A percentile compares a stretch with the other conserved stretches of the same genome.
phyloP scores from a whole-genome alignment of 2,888 invertebrate genomes.

The Agriopis aurantiaria region DNA sequence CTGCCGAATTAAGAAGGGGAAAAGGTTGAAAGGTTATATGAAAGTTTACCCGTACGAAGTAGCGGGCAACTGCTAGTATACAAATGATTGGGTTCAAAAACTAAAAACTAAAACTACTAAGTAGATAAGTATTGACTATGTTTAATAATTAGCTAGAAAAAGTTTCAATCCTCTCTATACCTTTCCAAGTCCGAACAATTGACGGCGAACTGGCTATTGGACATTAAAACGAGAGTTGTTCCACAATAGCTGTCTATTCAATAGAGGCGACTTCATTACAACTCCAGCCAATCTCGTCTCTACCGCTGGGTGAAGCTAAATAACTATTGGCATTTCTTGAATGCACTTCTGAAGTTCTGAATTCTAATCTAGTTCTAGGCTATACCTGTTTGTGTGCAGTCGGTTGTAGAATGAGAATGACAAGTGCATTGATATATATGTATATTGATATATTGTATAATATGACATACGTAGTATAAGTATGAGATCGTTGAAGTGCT shows the following conservation, averaged over 20 bases:
- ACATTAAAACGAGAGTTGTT: slow-evolving; percentile 53
- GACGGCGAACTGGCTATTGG: slow-evolving; percentile 50
- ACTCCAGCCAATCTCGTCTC: slow-evolving; percentile 17
- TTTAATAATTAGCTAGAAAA: too few relatives aligned
- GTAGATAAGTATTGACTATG: too few relatives aligned
- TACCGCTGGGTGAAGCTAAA: background rate
- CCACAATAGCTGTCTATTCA: slow-evolving; percentile 50
- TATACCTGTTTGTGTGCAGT: background rate
- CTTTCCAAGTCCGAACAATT: slow-evolving; percentile 42
- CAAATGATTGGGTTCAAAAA: too few relatives aligned
- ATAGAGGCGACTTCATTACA: slow-evolving; percentile 35
- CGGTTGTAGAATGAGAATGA: background rate
- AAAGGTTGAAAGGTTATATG: too few relatives aligned
- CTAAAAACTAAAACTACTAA: too few relatives aligned
- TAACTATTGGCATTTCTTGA: slow-evolving; percentile 6
- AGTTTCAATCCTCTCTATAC: slow-evolving; percentile 36
- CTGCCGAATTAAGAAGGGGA: too few relatives aligned
- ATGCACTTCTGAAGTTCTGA: background rate
- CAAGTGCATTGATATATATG: too few relatives aligned
- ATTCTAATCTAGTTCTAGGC: background rate
- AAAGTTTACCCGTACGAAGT: too few relatives aligned
- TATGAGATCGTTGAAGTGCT: too few relatives aligned
- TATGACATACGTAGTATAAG: too few relatives aligned
- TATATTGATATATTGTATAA: too few relatives aligned
- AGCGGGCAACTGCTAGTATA: too few relatives aligned